Evolutionary conservation across 2,113 vertebrate genomes (phyloP).

Genomic region (Peucedramus taeniatus): DNA sequence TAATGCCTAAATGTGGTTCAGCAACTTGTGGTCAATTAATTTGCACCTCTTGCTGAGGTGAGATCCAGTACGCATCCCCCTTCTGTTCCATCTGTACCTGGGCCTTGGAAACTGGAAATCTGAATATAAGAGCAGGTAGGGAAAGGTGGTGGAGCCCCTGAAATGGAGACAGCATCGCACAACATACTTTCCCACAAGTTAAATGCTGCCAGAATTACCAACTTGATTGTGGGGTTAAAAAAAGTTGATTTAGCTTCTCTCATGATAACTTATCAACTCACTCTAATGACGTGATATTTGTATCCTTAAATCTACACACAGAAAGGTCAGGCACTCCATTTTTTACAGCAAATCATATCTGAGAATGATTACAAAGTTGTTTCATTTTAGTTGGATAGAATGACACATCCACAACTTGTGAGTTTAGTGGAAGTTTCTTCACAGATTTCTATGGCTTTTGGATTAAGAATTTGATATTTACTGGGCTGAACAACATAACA

Average conservation of each 20-base stretch:
- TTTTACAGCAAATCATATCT: neutral
- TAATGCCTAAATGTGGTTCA: neutral
- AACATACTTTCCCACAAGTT: neutral
- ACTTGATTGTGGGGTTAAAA: neutral
- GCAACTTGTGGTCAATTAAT: neutral
- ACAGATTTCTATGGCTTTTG: neutral
- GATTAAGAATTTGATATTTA: neutral
- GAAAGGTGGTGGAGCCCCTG: neutral
- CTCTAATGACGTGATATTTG: neutral
- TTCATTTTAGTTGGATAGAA: neutral
- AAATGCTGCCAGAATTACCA: neutral
- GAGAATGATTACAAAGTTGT: neutral
- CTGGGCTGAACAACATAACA: neutral
- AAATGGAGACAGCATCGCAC: neutral
- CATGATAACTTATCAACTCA: neutral
- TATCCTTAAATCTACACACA: neutral
- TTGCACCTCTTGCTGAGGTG: neutral
- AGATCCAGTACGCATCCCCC: accelerated
- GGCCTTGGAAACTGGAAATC: neutral
- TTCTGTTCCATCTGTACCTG: neutral
- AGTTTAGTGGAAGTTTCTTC: neutral
- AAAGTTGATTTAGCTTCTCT: neutral
- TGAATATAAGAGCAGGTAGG: neutral
- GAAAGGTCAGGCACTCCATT: neutral
- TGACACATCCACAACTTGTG: neutral